These are phyloP conservation scores for Cyprinodon variegatus DNA, from an alignment of 2,113 vertebrate genomes.

Conservation along the genomic window DNA sequence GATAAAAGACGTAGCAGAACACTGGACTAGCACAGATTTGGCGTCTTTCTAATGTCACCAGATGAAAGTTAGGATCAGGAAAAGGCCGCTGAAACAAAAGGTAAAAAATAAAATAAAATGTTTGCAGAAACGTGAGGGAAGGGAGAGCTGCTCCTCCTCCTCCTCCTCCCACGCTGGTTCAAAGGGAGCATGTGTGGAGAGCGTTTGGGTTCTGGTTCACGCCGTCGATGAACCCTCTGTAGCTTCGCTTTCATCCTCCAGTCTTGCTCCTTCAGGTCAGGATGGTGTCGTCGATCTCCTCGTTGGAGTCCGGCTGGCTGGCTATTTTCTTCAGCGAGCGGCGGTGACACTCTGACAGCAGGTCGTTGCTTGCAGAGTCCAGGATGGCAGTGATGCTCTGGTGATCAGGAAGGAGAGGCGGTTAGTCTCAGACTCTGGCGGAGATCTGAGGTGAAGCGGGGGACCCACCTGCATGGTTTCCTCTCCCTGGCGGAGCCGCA, in stretches of 20 bases:
- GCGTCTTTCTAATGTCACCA: constrained; percentile 33
- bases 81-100: constrained; percentile 58
- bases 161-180: constrained; percentile 30
- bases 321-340: constrained; percentile 95
- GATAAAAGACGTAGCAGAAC: constrained; percentile 69
- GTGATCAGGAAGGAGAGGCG: not conserved
- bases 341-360: constrained; percentile 89
- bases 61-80: constrained; percentile 52
- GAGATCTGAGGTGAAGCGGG: not conserved
- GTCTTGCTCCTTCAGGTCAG: constrained; percentile 86
- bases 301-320: constrained; percentile 86
- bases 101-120: constrained; percentile 4
- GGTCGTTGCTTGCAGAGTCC: constrained; percentile 92
- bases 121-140: not conserved
- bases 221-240: not conserved
- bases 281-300: constrained; percentile 97
- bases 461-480: constrained; percentile 87
- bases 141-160: not conserved
- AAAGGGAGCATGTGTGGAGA: constrained; percentile 45
- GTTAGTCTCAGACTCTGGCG: not conserved
- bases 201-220: constrained; percentile 55
- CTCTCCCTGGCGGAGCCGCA: constrained; percentile 89
- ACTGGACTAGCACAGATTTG: constrained; percentile 60
- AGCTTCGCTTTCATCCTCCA: constrained; percentile 17
- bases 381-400: constrained; percentile 90